phyloP scores from a whole-genome alignment of 92 coral and sea anemone genomes.

The Porites rus region DNA sequence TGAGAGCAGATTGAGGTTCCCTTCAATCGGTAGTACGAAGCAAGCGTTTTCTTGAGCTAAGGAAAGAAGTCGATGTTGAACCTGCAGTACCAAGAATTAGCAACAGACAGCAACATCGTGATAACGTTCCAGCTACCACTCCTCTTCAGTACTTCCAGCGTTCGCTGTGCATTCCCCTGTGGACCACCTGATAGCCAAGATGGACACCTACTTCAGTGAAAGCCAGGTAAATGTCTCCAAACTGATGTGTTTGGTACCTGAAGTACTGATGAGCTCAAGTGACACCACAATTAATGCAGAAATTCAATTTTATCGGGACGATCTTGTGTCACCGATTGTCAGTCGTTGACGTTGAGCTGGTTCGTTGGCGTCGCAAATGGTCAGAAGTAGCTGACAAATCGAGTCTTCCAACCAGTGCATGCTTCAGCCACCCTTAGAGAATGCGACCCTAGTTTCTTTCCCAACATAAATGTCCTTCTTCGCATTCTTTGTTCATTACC shows the following conservation, averaged over 20 bases:
- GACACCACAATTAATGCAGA: too few species aligned
- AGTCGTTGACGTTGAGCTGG: conserved; percentile 51
- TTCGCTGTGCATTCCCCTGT: too few species aligned
- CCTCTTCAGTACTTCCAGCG: not conserved
- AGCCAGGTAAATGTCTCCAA: too few species aligned
- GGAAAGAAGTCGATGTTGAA: too few species aligned
- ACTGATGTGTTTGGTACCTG: conserved; percentile 12
- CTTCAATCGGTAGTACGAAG: too few species aligned
- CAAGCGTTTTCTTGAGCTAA: too few species aligned
- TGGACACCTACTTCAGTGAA: too few species aligned
- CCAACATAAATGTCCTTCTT: too few species aligned
- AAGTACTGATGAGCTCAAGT: too few species aligned
- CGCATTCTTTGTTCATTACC: not conserved
- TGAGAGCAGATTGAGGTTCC: too few species aligned
- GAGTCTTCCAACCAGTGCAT: conserved; percentile 31
- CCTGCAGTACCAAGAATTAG: too few species aligned
- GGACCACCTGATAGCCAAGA: too few species aligned
- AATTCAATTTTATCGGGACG: not conserved
- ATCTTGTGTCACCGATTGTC: conserved; percentile 46
- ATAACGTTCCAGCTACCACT: conserved; percentile 24
- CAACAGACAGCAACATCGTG: conserved; percentile 1
- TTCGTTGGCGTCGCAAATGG: conserved; percentile 54
- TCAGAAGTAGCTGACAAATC: conserved; percentile 44
- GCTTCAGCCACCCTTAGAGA: conserved; percentile 38
- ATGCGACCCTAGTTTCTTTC: conserved; percentile 51